phyloP scores from a whole-genome alignment of 1,140 invertebrate genomes.

The Drosophila watanabei region DNA sequence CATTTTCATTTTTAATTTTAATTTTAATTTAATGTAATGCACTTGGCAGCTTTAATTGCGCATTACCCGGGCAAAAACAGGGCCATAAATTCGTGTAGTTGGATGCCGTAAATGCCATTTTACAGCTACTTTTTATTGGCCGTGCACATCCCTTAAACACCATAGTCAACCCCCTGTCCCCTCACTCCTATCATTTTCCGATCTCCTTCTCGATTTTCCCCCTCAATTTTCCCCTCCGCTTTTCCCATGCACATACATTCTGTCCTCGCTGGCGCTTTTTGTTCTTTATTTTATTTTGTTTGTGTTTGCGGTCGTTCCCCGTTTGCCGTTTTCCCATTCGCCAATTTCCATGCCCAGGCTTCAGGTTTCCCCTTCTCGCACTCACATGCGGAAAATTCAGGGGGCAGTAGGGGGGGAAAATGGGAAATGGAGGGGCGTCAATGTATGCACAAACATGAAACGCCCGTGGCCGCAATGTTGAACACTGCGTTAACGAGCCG shows the following conservation, averaged over 20 bases:
- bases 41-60: slow-evolving; percentile 79
- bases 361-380: slow-evolving; percentile 10
- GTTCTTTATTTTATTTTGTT: slow-evolving; percentile 51
- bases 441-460: slow-evolving; percentile 70
- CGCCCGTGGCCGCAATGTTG: slow-evolving; percentile 65
- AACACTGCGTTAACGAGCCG: slow-evolving; percentile 63
- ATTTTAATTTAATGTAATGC: slow-evolving; percentile 80
- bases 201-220: background rate
- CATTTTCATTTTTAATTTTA: slow-evolving; percentile 51
- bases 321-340: slow-evolving; percentile 49
- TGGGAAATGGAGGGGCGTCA: slow-evolving; percentile 11
- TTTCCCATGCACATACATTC: slow-evolving; percentile 6
- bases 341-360: slow-evolving; percentile 30
- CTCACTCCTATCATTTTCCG: slow-evolving; percentile 4
- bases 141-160: slow-evolving; percentile 36
- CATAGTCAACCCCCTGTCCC: background rate
- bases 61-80: slow-evolving; percentile 66
- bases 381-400: slow-evolving; percentile 5
- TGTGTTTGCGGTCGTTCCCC: slow-evolving; percentile 64
- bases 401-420: background rate
- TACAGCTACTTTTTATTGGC: slow-evolving; percentile 79
- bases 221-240: no score
- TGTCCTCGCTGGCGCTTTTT: slow-evolving; percentile 40
- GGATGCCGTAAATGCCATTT: slow-evolving; percentile 73
- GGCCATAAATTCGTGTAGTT: slow-evolving; percentile 77